Percentiles rank a stretch among this genome's conserved stretches.
phyloP scores from a whole-genome alignment of 1,140 invertebrate genomes.

The Lerema accius region DNA sequence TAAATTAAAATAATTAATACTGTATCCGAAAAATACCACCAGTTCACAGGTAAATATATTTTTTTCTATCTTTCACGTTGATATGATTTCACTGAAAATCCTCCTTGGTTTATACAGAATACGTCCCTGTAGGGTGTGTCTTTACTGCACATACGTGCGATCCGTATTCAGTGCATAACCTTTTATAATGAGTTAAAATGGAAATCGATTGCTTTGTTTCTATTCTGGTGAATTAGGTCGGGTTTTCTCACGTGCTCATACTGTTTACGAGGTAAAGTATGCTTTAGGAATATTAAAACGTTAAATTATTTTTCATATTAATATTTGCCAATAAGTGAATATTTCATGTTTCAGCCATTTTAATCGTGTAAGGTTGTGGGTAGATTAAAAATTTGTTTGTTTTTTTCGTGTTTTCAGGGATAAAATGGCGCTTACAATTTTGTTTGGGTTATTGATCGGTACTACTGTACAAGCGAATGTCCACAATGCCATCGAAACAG shows the following conservation, averaged over 20 bases:
- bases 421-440: slow-evolving; percentile 35
- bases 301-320: slow-evolving; percentile 23
- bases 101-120: slow-evolving; percentile 34
- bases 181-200: slow-evolving; percentile 58
- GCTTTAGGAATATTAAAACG: slow-evolving; percentile 13
- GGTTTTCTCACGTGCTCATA: slow-evolving; percentile 42
- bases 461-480: slow-evolving; percentile 45
- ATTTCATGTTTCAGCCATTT: slow-evolving; percentile 9
- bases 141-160: slow-evolving; percentile 65
- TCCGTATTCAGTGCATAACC: slow-evolving; percentile 55
- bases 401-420: slow-evolving; percentile 39
- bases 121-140: slow-evolving; percentile 61
- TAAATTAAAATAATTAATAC: no score
- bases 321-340: slow-evolving; percentile 3
- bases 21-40: no score
- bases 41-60: neutral
- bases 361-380: slow-evolving; percentile 8
- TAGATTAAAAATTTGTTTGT: slow-evolving; percentile 14
- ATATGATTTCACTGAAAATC: neutral
- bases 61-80: no score
- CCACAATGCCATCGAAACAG: slow-evolving; percentile 83
- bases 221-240: slow-evolving; percentile 64
- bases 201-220: slow-evolving; percentile 67
- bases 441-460: slow-evolving; percentile 41
- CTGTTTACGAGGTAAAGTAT: slow-evolving; percentile 29